Evolutionary conservation across 2,888 invertebrate species (phyloP).

Genomic region (Acrocyrtus sp.): DNA sequence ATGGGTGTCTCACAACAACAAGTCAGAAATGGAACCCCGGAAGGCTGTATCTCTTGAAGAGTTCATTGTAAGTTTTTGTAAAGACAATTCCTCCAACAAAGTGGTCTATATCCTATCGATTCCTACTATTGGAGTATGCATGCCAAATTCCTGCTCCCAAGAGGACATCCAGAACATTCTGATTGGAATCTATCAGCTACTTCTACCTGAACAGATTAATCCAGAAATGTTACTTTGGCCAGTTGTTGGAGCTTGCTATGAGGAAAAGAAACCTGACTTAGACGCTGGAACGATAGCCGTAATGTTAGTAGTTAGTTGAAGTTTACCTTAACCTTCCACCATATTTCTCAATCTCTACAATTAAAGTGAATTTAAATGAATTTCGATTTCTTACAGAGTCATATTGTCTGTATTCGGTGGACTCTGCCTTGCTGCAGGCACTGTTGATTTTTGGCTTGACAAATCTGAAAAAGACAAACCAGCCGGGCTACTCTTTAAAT

Average conservation of each 20-base stretch:
- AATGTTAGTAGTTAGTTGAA: conserved; percentile 64
- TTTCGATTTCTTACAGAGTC: conserved; percentile 25
- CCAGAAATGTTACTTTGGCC: conserved; percentile 26
- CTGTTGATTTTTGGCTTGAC: conserved; percentile 26
- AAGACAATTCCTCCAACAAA: background rate
- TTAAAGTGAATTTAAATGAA: too few relatives aligned
- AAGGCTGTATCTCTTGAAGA: conserved; percentile 24
- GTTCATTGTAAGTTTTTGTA: conserved; percentile 9
- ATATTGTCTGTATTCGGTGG: conserved; percentile 21
- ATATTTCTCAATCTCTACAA: too few relatives aligned
- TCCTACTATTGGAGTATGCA: conserved; percentile 53
- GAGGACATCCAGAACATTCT: conserved; percentile 65
- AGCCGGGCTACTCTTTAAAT: conserved; percentile 37
- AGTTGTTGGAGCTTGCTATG: conserved; percentile 55
- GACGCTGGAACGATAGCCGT: conserved; percentile 63
- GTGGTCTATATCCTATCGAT: background rate
- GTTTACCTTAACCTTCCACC: background rate
- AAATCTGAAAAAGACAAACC: conserved; percentile 37
- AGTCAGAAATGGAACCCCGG: background rate
- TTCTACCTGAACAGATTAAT: background rate
- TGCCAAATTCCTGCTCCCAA: conserved; percentile 67
- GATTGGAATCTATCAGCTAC: conserved; percentile 47
- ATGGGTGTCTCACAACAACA: too few relatives aligned
- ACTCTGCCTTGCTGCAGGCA: conserved; percentile 19
- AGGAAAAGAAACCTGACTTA: conserved; percentile 63